Evolutionary conservation across 2,113 vertebrate genomes (phyloP), one percentile per base, ranked within the genome.

Genomic region (Tylochromis polylepis): DNA sequence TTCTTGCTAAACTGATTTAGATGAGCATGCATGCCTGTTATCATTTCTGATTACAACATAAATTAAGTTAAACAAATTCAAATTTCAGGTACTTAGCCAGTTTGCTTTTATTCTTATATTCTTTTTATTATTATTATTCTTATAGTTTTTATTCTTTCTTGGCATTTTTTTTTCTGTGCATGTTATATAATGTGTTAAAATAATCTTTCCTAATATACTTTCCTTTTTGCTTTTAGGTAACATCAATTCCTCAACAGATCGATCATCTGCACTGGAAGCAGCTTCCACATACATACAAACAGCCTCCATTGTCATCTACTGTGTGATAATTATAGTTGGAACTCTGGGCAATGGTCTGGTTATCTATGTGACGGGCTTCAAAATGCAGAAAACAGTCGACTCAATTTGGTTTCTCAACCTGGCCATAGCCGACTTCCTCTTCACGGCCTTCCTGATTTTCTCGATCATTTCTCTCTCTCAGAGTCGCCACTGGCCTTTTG

Each of bases 351-450:
- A 96, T 1, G 83, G 92, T 2, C 87, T 96, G 36, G 96, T 97
- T 38, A 94, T 97, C 81, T 97, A 95, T 11, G 93, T 97, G 85
- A 95, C 95, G 0, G 93, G 93, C 15, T 95, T 86, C 86, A 94
- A 89, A 72, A 96, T 96, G 94, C 95, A 95, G 89, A 96, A 18
- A 57, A 95, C 95, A 0, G 92, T 96, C 56, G 95, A 95, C 83
- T 93, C 93, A 0, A 38, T 94, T 6, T 96, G 95, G 95, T 96
- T 96, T 84, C 85, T 97, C 29, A 96, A 97, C 86, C 12, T 96
- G 55, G 94, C 95, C 3, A 6, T 94, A 38, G 95, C 96, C 8
- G 60, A 65, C 18, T 65, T 65, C 6, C 62, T 62, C 1, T 34
- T 62, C 5, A 62, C 16, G 0, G 16, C 59, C 29, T 62, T 62